Base-by-base conservation (phyloP, 2,797 vertebrate species). In the Lepilemur ruficaudatus region DNA sequence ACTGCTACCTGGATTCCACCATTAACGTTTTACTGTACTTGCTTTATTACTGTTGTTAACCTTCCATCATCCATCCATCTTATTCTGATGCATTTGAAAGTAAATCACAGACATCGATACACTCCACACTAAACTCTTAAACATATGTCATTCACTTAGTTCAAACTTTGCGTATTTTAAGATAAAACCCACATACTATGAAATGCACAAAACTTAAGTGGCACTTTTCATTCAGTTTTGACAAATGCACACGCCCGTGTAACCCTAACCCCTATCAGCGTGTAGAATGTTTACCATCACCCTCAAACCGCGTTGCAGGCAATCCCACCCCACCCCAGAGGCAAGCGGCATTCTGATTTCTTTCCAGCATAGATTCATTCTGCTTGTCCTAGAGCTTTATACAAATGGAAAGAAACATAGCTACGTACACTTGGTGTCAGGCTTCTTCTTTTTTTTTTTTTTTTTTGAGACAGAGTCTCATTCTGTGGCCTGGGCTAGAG, bases 351-450 rank as follows among this genome's bases (percentile, higher is more conserved):
- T 61, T 52, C 43, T 35, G 52, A 32, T 38, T 61, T 65, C 90
- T 78, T 30, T 43, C 90, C 35, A 38, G 84, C 13, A 1, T 3
- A 22, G 23, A 43, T 13, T 41, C 43, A 7, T 69, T 61, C 79
- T 46, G 52, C 35, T 32, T 20, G 30, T 48, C 50, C 20, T 67
- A 13, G 93, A 65, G 25, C 3, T 12, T 82, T 41, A 15, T 41
- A 4, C 41, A 43, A 30, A 22, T 18, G n/a, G 18, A 23, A 23
- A 57, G 84, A 70, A 57, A 25, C 4, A 1, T 8, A 52, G 38
- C n/a, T 28, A 13, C 0, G 8, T 7, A 18, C 15, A 8, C 14
- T n/a, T 1, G 14, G 61, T n/a, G 61, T 17, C 15, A n/a, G 61
- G 30, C 32, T 17, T 65, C 61, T 65, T 17, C n/a, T n/a, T n/a